Conservation (phyloP, 2,113 vertebrate genomes). For the Herpetotheres cachinnans region DNA sequence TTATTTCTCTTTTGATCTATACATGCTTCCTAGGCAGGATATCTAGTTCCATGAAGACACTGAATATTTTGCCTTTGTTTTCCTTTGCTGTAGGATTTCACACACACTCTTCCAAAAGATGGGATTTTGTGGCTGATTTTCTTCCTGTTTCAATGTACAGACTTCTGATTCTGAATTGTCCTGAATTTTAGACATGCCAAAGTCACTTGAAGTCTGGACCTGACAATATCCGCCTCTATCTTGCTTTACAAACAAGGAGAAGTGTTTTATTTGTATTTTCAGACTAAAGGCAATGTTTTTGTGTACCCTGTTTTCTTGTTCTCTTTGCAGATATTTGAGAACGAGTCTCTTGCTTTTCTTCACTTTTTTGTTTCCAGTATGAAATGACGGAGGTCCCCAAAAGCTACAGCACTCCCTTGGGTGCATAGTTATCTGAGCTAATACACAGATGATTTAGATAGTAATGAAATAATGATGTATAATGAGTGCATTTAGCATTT, state of each 20-base stretch:
- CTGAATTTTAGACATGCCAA: neutral
- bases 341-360: neutral
- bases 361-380: neutral
- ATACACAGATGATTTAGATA: slow-evolving; percentile 58
- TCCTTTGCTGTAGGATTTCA: neutral
- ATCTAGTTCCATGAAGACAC: neutral
- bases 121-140: neutral
- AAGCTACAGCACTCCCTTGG: slow-evolving; percentile 53
- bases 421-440: slow-evolving; percentile 57
- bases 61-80: neutral
- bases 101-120: neutral
- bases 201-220: neutral
- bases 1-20: neutral
- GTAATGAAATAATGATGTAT: slow-evolving; percentile 68
- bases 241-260: neutral
- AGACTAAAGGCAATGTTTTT: neutral
- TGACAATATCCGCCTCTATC: neutral
- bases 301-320: neutral
- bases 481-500: slow-evolving; percentile 59
- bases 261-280: slow-evolving; percentile 23
- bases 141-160: neutral
- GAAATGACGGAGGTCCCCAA: slow-evolving; percentile 25
- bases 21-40: neutral
- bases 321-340: neutral
- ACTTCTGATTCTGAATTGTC: neutral